Evolutionary conservation across 1,140 invertebrate genomes (phyloP), one percentile per base, ranked within the genome.

Genomic region (Cyphomyrmex costatus): DNA sequence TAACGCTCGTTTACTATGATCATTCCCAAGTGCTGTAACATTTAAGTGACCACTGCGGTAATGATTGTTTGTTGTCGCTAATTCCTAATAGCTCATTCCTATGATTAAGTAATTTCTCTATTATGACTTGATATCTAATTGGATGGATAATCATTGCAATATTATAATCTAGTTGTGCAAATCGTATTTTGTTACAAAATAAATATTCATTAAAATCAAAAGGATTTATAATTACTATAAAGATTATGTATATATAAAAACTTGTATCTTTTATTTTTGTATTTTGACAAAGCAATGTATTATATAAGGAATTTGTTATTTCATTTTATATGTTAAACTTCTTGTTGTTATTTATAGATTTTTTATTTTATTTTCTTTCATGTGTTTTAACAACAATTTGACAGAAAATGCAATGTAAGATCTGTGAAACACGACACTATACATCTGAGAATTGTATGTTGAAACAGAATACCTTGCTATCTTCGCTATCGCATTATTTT

Each of bases 401-500:
- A 63, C 53, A 5, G 1, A 21, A 53, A 19, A 58, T 46, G 21
- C 36, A 49, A 5, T 6, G 46, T 58, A 66, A 70, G 78, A 70
- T 49, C 27, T 8, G n/a, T 24, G 30, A 60, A 74, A 27, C n/a
- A 27, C 24, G 86, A 87, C 53, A 49, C 49, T 87, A 19, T 36
- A 49, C 49, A 85, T 53, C 33, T 42, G 46, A 70, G 61, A 77
- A 85, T 16, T 56, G 33, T 73, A 80, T 63, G 65, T 51, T 58
- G 79, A 85, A 86, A 87, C 7, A 8, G 49, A 70, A 77, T 63
- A 85, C 30, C 56, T 82, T 49, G 24, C 49, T 53, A 58, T 58
- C 79, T 82, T 60, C 12, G 21, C 24, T 14, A 30, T 82, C 19
- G 53, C 42, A 42, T 60, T 71, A 42, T 60, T 71, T 27, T 56